These are phyloP conservation scores for Andrena bucephala DNA, from an alignment of 2,888 invertebrate species.

Conservation along the genomic window DNA sequence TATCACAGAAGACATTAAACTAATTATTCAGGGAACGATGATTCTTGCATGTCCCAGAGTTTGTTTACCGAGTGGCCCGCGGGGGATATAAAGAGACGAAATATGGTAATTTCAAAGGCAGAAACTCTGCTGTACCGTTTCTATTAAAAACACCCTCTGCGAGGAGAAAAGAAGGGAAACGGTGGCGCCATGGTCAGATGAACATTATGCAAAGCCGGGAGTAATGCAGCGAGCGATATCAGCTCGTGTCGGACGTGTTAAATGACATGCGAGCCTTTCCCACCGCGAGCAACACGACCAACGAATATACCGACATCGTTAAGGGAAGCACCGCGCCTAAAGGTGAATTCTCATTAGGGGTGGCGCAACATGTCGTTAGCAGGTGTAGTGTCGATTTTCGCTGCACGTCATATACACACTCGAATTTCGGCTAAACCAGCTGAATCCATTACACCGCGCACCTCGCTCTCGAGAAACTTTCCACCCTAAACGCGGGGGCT, in stretches of 20 bases:
- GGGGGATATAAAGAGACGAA: too few species aligned
- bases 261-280: slow-evolving; percentile 43
- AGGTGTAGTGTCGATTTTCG: slow-evolving; percentile 48
- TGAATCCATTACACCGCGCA: slow-evolving; percentile 36
- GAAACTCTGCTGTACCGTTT: not conserved
- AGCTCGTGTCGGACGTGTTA: slow-evolving; percentile 37
- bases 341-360: slow-evolving; percentile 58
- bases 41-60: too few species aligned
- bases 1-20: too few species aligned
- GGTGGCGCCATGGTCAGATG: slow-evolving; percentile 7
- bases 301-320: slow-evolving; percentile 40
- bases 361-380: slow-evolving; percentile 48
- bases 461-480: slow-evolving; percentile 14
- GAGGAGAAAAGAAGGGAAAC: not conserved
- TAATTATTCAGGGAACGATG: too few species aligned
- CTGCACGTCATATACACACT: slow-evolving; percentile 39
- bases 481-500: not conserved
- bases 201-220: slow-evolving; percentile 38
- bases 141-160: not conserved
- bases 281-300: slow-evolving; percentile 39
- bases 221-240: slow-evolving; percentile 20
- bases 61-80: too few species aligned
- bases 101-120: not conserved
- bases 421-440: slow-evolving; percentile 45
- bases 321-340: slow-evolving; percentile 43